A percentile compares a stretch with the other conserved stretches of the same genome.
Conservation (phyloP, 2,888 invertebrate genomes). For the Ophraella communa region DNA sequence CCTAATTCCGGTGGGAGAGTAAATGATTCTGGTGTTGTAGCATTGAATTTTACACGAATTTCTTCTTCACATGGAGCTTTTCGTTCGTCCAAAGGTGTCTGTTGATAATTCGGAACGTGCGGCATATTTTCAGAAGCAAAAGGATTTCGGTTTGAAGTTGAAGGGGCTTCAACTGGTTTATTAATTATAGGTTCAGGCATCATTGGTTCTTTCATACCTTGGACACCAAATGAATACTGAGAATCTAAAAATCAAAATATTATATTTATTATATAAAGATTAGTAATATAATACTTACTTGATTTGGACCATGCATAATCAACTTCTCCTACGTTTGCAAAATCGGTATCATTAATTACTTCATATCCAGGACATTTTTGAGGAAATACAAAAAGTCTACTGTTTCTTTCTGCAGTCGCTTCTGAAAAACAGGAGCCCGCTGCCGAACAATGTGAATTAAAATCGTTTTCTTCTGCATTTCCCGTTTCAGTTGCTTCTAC, state of each 20-base stretch:
- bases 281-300: slow-evolving; percentile 13
- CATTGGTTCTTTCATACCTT: not conserved
- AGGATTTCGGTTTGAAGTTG: not conserved
- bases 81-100: slow-evolving; percentile 40
- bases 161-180: not conserved
- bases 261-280: too few relatives aligned
- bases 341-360: slow-evolving; percentile 38
- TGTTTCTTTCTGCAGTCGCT: slow-evolving; percentile 27
- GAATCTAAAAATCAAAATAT: not conserved
- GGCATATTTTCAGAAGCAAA: slow-evolving; percentile 1
- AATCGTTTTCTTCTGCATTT: slow-evolving; percentile 17
- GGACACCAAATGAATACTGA: too few relatives aligned
- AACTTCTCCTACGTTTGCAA: not conserved
- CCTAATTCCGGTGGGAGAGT: not conserved
- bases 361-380: slow-evolving; percentile 55
- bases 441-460: slow-evolving; percentile 47
- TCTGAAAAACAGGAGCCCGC: slow-evolving; percentile 48
- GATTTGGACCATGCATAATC: slow-evolving; percentile 23
- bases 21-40: not conserved
- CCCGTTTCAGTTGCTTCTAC: not conserved
- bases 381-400: slow-evolving; percentile 55
- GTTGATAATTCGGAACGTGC: slow-evolving; percentile 46
- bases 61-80: not conserved
- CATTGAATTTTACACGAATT: slow-evolving; percentile 4
- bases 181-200: not conserved